phyloP scores from a whole-genome alignment of 2,888 invertebrate genomes.

The Julus scanicus region DNA sequence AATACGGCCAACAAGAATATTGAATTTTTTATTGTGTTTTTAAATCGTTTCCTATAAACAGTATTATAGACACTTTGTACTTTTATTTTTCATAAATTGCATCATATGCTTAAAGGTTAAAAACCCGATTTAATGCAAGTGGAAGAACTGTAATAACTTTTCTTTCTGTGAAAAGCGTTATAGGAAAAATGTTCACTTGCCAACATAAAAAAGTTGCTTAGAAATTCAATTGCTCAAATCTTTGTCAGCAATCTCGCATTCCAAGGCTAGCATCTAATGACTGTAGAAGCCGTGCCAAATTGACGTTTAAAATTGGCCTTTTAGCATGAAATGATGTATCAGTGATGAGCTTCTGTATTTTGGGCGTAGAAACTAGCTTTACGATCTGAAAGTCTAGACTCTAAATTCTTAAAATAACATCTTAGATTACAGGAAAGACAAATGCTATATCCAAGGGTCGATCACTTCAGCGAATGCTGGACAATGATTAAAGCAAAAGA shows the following conservation, averaged over 20 bases:
- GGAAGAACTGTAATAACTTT: not conserved
- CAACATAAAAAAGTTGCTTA: not conserved
- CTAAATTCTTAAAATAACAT: not conserved
- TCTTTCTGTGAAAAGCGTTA: not conserved
- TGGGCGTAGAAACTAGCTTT: not conserved
- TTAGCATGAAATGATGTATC: not conserved
- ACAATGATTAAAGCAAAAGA: too few relatives aligned
- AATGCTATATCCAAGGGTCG: too few relatives aligned
- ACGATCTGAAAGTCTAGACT: not conserved
- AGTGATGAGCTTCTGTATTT: not conserved
- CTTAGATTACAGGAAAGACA: too few relatives aligned
- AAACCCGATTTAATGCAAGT: not conserved
- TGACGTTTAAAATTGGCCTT: slow-evolving; percentile 22
- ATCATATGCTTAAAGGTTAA: not conserved
- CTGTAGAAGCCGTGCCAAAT: slow-evolving; percentile 5
- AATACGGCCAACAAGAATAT: too few relatives aligned
- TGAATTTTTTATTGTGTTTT: too few relatives aligned
- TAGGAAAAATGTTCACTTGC: too few relatives aligned
- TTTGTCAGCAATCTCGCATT: not conserved
- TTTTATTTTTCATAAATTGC: not conserved
- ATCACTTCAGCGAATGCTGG: too few relatives aligned
- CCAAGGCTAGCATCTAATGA: not conserved
- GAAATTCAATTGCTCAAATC: not conserved
- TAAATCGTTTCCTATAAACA: too few relatives aligned
- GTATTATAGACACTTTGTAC: too few relatives aligned